A percentile compares a stretch with the other conserved stretches of the same genome.
Evolutionary conservation across 2,797 vertebrate genomes (phyloP).

Genomic region (Orientallactaga sibirica): DNA sequence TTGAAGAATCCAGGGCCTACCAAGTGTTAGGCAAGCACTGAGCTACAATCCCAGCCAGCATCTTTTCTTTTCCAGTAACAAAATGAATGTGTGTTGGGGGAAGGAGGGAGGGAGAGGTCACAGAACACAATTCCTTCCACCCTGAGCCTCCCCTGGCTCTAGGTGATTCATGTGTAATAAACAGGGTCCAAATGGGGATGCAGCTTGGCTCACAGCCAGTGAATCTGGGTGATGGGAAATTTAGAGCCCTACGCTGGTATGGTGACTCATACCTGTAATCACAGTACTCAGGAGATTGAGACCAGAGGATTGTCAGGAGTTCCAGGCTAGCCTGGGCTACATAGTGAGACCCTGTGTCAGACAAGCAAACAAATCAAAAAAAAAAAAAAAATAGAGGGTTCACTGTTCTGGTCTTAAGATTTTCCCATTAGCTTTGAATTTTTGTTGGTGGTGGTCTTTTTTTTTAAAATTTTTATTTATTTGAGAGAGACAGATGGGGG

Average conservation of each 20-base stretch:
- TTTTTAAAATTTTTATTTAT: background rate
- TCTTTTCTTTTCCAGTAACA: background rate
- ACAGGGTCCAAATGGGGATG: background rate
- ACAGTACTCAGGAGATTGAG: background rate
- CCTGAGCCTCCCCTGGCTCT: background rate
- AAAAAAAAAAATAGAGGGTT: background rate
- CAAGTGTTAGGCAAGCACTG: background rate
- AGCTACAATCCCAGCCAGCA: background rate
- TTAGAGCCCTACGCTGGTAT: accelerated
- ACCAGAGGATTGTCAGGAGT: background rate
- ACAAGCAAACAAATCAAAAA: background rate
- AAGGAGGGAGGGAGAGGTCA: too few species aligned
- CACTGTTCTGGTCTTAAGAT: background rate
- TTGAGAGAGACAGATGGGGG: background rate
- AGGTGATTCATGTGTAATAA: background rate
- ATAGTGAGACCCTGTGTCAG: background rate
- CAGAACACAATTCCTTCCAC: background rate
- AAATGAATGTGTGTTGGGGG: background rate
- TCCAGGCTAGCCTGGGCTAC: background rate
- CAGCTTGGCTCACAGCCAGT: background rate
- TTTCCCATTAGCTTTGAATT: background rate
- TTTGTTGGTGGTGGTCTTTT: background rate
- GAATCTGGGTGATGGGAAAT: background rate
- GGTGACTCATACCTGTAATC: background rate
- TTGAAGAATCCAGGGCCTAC: background rate